A percentile compares a stretch with the other conserved stretches of the same genome.
Conservation (phyloP, 2,888 invertebrate genomes). For the Chalcis sispes region DNA sequence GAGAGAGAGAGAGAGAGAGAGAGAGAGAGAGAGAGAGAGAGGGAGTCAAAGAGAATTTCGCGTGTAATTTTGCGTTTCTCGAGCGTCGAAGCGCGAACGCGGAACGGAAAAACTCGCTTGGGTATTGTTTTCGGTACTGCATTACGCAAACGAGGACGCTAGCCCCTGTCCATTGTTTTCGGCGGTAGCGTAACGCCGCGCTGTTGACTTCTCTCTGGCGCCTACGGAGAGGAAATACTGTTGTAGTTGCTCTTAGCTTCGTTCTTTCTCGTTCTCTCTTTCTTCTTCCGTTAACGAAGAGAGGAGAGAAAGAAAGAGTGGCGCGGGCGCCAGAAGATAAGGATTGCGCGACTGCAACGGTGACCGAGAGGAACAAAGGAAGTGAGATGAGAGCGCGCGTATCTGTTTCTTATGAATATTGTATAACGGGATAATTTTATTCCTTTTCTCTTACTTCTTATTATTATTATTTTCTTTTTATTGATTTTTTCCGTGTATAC, state of each 20-base stretch:
- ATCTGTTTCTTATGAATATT: no score
- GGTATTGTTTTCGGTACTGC: constrained; percentile 66
- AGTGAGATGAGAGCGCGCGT: neutral
- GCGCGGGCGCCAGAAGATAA: constrained; percentile 9
- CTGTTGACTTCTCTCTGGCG: neutral
- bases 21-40: no score
- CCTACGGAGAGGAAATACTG: neutral
- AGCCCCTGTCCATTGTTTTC: constrained; percentile 65
- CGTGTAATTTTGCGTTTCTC: constrained; percentile 62
- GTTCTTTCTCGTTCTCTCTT: neutral
- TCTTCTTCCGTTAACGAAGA: constrained; percentile 36
- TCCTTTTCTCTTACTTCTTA: no score
- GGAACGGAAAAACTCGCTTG: constrained; percentile 56
- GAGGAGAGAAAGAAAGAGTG: neutral
- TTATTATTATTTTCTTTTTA: no score
- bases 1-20: no score
- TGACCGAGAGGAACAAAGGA: constrained; percentile 15
- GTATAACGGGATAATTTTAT: no score
- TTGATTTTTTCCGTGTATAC: no score
- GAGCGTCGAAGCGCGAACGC: constrained; percentile 68
- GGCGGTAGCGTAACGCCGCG: constrained; percentile 37
- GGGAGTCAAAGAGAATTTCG: constrained; percentile 47
- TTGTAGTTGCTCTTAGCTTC: neutral
- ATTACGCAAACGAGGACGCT: constrained; percentile 73
- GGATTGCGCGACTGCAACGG: neutral